Evolutionary conservation across 2,797 vertebrate genomes (phyloP).

Genomic region (Lepus oiostolus): DNA sequence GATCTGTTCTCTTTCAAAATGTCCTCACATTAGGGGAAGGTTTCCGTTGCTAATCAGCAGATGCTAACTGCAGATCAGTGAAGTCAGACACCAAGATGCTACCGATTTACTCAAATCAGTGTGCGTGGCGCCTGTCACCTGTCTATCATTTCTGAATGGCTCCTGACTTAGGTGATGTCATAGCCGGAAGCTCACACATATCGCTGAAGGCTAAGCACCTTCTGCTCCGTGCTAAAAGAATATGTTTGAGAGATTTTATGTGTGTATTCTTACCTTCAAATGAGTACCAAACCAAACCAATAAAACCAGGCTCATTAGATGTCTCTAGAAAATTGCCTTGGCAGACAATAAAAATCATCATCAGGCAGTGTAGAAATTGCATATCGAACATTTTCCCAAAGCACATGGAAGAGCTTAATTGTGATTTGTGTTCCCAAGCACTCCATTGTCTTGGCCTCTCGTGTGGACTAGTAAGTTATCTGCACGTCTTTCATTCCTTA

Average conservation of each 20-base stretch:
- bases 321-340: neutral
- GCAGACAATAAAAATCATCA: conserved; percentile 29
- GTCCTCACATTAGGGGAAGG: conserved; percentile 44
- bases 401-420: neutral
- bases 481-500: neutral
- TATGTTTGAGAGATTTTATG: conserved; percentile 46
- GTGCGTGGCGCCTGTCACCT: neutral
- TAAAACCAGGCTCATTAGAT: neutral
- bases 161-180: conserved; percentile 2
- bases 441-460: neutral
- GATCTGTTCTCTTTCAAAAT: conserved; percentile 63
- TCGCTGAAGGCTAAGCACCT: neutral
- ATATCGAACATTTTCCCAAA: neutral
- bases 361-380: neutral
- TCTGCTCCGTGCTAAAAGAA: conserved; percentile 13
- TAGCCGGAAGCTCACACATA: neutral
- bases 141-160: conserved; percentile 38
- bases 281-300: conserved; percentile 38
- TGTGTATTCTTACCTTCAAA: conserved; percentile 25
- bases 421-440: neutral
- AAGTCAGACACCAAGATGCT: conserved; percentile 50
- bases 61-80: conserved; percentile 46
- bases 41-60: conserved; percentile 14
- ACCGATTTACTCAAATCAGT: conserved; percentile 58
- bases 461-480: conserved; percentile 9